phyloP scores from a whole-genome alignment of 2,797 vertebrate genomes.

The Sebastes itinus region DNA sequence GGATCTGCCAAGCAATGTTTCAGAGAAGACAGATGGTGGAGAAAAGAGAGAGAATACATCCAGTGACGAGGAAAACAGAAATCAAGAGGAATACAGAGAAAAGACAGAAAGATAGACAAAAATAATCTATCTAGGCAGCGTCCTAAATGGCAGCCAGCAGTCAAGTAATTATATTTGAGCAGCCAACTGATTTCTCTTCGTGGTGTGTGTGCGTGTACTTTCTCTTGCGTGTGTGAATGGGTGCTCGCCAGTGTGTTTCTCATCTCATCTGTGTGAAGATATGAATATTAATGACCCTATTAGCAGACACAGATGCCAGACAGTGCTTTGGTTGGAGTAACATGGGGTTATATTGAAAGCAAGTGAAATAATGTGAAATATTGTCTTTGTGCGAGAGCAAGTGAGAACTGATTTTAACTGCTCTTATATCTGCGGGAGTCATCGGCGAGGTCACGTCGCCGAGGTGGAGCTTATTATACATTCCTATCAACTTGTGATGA shows the following conservation, averaged over 20 bases:
- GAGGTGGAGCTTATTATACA: conserved; percentile 57
- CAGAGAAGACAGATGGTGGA: neutral
- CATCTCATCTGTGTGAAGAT: conserved; percentile 64
- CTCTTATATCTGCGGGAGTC: conserved; percentile 36
- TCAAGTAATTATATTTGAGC: conserved; percentile 76
- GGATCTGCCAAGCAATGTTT: neutral
- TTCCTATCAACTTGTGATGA: conserved; percentile 46
- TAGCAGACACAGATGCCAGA: conserved; percentile 67
- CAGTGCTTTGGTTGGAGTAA: conserved; percentile 61
- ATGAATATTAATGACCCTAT: conserved; percentile 78
- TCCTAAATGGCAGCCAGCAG: conserved; percentile 65
- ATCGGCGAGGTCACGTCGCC: conserved; percentile 35
- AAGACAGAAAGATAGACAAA: conserved; percentile 25
- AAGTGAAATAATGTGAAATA: conserved; percentile 60
- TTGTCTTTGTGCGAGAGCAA: conserved; percentile 36
- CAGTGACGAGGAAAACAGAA: neutral
- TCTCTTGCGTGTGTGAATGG: conserved; percentile 24
- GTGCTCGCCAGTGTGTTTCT: conserved; percentile 44
- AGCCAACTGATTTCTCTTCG: conserved; percentile 67
- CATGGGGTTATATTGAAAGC: conserved; percentile 56
- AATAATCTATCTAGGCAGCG: conserved; percentile 46
- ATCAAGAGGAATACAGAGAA: neutral
- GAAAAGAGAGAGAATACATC: neutral
- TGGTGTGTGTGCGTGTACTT: conserved; percentile 28
- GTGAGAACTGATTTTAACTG: conserved; percentile 34